Base-by-base conservation (phyloP, 2,113 vertebrate genomes). In the Anhinga anhinga region DNA sequence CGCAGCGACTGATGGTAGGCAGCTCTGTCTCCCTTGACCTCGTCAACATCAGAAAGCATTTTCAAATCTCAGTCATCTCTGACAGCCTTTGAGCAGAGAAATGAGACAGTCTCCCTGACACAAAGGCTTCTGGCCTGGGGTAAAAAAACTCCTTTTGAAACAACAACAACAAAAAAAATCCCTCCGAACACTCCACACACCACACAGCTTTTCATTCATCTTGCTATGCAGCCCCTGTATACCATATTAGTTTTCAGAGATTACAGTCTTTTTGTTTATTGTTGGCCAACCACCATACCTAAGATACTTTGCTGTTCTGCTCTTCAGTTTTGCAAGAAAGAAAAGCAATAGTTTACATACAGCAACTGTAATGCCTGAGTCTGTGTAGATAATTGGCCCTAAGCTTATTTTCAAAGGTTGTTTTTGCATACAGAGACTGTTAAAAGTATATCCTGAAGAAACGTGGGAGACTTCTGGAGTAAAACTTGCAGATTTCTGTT, bases 31-130 rank as follows among this genome's bases (percentile, higher is more conserved):
- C 95, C 95, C 98, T 98, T 98, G 98, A 98, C 98, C 98, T 98
- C 98, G 73, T 98, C 98, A 98, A 98, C 98, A 98, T 98, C 98
- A 98, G 98, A 98, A 98, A 97, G 96, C 96, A 97, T 98, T 98
- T 98, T 98, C 98, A 98, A 97, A 98, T 97, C 98, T 98, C 98
- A 98, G 98, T 98, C 98, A 98, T 98, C 97, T 98, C 97, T 98
- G 98, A 98, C 98, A 98, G 98, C 96, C 98, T 99, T 98, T 98
- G 98, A 99, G 98, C 96, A 97, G 97, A 98, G 98, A 98, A 98
- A 98, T 98, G 98, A 98, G 98, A 98, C 98, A 98, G 98, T 98
- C 98, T 98, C 97, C 94, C 97, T 98, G 98, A 98, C 98, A 99
- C 98, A 98, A 98, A 98, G 98, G 97, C 98, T 98, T 98, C 97